These are phyloP conservation scores for Plumapathes pennacea DNA, from an alignment of 92 coral and sea anemone species.

Conservation along the genomic window DNA sequence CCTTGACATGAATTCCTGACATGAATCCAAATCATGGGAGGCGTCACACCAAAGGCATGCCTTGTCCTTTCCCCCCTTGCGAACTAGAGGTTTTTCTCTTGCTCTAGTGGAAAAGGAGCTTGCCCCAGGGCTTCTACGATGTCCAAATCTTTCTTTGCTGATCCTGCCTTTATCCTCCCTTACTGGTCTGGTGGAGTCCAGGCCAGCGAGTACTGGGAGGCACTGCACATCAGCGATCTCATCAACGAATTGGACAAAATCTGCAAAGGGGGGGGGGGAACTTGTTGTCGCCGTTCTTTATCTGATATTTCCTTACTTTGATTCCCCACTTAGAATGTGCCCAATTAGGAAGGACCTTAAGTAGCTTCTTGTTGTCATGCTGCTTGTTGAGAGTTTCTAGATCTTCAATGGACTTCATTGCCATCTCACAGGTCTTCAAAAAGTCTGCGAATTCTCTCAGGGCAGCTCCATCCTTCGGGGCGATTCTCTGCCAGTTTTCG, in stretches of 20 bases:
- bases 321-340: slow-evolving; percentile 35
- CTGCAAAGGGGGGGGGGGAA: slow-evolving; percentile 46
- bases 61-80: not conserved
- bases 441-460: slow-evolving; percentile 50
- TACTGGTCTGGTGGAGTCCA: slow-evolving; percentile 6
- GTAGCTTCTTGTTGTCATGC: slow-evolving; percentile 37
- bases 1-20: slow-evolving; percentile 7
- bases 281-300: slow-evolving; percentile 22
- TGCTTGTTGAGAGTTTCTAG: slow-evolving; percentile 48
- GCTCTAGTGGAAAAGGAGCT: slow-evolving; percentile 14
- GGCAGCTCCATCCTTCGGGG: slow-evolving; percentile 31
- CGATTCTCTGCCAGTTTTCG: slow-evolving; percentile 43
- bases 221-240: slow-evolving; percentile 47
- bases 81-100: slow-evolving; percentile 10
- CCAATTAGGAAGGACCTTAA: slow-evolving; percentile 26
- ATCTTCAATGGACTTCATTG: slow-evolving; percentile 43
- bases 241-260: slow-evolving; percentile 46
- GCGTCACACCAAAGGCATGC: slow-evolving; percentile 15
- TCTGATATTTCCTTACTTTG: slow-evolving; percentile 16
- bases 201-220: slow-evolving; percentile 45
- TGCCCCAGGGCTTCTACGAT: slow-evolving; percentile 13
- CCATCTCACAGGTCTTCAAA: slow-evolving; percentile 37
- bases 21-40: slow-evolving; percentile 1
- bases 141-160: slow-evolving; percentile 1
- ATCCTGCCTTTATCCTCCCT: slow-evolving; percentile 8